phyloP scores from a whole-genome alignment of 2,113 vertebrate species.

The Salvator merianae region DNA sequence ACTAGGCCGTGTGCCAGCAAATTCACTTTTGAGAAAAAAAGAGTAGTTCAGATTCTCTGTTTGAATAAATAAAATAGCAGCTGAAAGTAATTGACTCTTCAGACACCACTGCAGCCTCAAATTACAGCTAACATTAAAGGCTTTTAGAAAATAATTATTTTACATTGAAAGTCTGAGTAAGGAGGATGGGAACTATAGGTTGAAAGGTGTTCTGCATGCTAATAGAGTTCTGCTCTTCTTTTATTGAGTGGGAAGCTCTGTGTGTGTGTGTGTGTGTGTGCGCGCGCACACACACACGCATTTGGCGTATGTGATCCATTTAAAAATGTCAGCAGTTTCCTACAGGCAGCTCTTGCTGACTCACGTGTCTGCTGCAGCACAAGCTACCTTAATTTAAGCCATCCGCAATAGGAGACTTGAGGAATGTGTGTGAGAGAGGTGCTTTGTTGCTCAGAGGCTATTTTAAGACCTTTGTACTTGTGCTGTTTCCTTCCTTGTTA shows the following conservation, averaged over 20 bases:
- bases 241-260: slow-evolving; percentile 65
- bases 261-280: slow-evolving; percentile 6
- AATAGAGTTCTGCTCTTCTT: slow-evolving; percentile 71
- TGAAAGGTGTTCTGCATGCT: slow-evolving; percentile 64
- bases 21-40: slow-evolving; percentile 68
- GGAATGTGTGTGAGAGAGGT: slow-evolving; percentile 20
- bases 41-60: slow-evolving; percentile 63
- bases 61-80: slow-evolving; percentile 59
- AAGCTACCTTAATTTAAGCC: slow-evolving; percentile 66
- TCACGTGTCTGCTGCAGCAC: slow-evolving; percentile 74
- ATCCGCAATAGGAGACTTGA: slow-evolving; percentile 58
- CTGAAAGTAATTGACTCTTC: slow-evolving; percentile 65
- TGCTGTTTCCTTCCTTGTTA: slow-evolving; percentile 49
- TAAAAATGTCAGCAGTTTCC: slow-evolving; percentile 81
- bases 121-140: slow-evolving; percentile 43
- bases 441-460: slow-evolving; percentile 48
- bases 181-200: slow-evolving; percentile 71
- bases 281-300: too few species aligned
- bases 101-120: slow-evolving; percentile 68
- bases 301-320: slow-evolving; percentile 65
- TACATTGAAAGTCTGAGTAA: slow-evolving; percentile 58
- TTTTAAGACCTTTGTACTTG: slow-evolving; percentile 65
- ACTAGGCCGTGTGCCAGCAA: slow-evolving; percentile 44
- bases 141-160: slow-evolving; percentile 15
- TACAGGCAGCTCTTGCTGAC: slow-evolving; percentile 75